Evolutionary conservation across 2,888 invertebrate species (phyloP).

Genomic region (Tortrix viridana): DNA sequence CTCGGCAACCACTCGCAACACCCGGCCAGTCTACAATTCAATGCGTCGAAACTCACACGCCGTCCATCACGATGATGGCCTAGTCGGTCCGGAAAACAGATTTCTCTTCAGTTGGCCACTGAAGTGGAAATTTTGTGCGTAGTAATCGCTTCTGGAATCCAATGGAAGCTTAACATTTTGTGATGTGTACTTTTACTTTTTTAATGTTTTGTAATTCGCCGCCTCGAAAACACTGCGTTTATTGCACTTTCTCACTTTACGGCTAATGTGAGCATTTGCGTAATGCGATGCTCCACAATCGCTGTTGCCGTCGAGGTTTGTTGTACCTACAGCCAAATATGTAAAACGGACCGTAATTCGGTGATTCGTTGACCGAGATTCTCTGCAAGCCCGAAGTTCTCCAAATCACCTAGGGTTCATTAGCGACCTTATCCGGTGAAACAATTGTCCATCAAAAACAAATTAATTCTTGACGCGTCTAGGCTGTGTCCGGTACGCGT

Average conservation of each 20-base stretch:
- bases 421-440: slow-evolving; percentile 67
- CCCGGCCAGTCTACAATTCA: slow-evolving; percentile 82
- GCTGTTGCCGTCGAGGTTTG: slow-evolving; percentile 31
- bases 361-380: slow-evolving; percentile 48
- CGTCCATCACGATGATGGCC: slow-evolving; percentile 81
- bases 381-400: slow-evolving; percentile 48
- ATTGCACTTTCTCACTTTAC: slow-evolving; percentile 39
- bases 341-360: slow-evolving; percentile 37
- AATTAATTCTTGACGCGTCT: slow-evolving; percentile 81
- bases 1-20: slow-evolving; percentile 73
- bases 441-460: slow-evolving; percentile 75
- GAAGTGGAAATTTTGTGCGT: slow-evolving; percentile 63
- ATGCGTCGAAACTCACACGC: slow-evolving; percentile 82
- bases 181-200: slow-evolving; percentile 70
- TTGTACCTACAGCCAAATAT: slow-evolving; percentile 35
- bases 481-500: slow-evolving; percentile 77
- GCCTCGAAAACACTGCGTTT: slow-evolving; percentile 23
- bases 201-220: slow-evolving; percentile 34
- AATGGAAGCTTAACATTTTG: slow-evolving; percentile 74
- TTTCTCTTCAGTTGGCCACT: slow-evolving; percentile 73
- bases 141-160: slow-evolving; percentile 58
- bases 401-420: slow-evolving; percentile 58
- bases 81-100: slow-evolving; percentile 74
- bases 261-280: slow-evolving; percentile 34
- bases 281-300: slow-evolving; percentile 39